phyloP scores from a whole-genome alignment of 1,140 invertebrate species.

The Heliconius congener region DNA sequence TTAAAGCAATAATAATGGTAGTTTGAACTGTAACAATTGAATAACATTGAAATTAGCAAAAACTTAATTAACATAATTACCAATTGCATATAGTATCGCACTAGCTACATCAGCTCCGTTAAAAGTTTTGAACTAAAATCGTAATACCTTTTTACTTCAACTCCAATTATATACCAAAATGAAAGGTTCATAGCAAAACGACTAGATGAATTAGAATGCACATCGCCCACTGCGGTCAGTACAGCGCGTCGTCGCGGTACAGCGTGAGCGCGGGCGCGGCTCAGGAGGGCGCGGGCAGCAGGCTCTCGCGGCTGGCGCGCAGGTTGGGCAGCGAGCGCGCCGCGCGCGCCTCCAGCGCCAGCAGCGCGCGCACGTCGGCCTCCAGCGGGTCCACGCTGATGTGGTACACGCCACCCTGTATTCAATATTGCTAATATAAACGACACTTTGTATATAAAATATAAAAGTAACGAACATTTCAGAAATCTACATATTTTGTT shows the following conservation, averaged over 20 bases:
- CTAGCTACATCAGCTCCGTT: neutral
- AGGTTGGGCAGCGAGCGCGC: slow-evolving; percentile 85
- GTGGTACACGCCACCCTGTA: slow-evolving; percentile 67
- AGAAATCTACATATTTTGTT: too few relatives aligned
- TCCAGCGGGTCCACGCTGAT: slow-evolving; percentile 75
- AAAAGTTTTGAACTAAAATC: neutral
- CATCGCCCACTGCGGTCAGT: slow-evolving; percentile 44
- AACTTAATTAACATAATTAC: neutral
- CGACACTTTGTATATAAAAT: too few relatives aligned
- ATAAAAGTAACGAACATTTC: too few relatives aligned
- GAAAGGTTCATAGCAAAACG: neutral
- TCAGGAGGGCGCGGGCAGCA: slow-evolving; percentile 69
- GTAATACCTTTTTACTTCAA: neutral
- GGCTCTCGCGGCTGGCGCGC: slow-evolving; percentile 84
- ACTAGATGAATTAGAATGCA: neutral
- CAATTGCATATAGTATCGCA: neutral
- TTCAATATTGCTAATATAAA: too few relatives aligned
- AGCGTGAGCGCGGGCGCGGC: slow-evolving; percentile 49
- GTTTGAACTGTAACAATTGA: neutral
- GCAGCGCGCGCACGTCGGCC: slow-evolving; percentile 76
- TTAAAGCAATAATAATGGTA: neutral
- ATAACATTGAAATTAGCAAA: neutral
- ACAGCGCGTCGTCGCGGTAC: slow-evolving; percentile 69
- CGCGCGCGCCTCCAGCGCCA: slow-evolving; percentile 81
- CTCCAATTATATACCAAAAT: neutral